A percentile compares a stretch with the other conserved stretches of the same genome.
These are phyloP conservation scores for Ochropacha duplaris DNA, from an alignment of 2,888 invertebrate species.

Conservation along the genomic window DNA sequence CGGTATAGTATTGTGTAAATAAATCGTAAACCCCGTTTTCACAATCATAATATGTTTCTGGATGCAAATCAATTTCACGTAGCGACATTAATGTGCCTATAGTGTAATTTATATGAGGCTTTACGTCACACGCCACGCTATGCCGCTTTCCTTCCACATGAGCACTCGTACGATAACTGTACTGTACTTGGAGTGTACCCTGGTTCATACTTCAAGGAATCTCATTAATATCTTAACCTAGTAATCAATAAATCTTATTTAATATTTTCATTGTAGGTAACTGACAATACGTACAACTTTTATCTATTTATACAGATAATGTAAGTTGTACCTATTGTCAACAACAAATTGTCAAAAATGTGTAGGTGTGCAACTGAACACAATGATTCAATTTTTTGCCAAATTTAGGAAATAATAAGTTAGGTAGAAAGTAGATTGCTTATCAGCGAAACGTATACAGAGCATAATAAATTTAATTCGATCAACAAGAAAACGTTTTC, in stretches of 20 bases:
- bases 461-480: slow-evolving; percentile 46
- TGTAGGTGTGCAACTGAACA: slow-evolving; percentile 9
- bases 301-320: not conserved
- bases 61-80: slow-evolving; percentile 83
- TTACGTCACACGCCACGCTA: slow-evolving; percentile 69
- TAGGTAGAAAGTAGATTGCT: slow-evolving; percentile 25
- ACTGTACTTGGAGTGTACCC: slow-evolving; percentile 36
- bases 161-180: slow-evolving; percentile 61
- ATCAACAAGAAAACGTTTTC: slow-evolving; percentile 38
- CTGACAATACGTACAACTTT: too few species aligned
- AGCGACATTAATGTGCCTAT: slow-evolving; percentile 81
- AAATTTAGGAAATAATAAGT: slow-evolving; percentile 21
- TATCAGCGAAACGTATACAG: slow-evolving; percentile 38
- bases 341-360: not conserved
- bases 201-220: slow-evolving; percentile 53
- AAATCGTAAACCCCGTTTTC: slow-evolving; percentile 83
- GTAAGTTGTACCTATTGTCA: not conserved
- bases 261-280: too few species aligned
- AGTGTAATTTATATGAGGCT: slow-evolving; percentile 81
- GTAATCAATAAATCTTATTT: too few species aligned
- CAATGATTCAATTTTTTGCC: not conserved
- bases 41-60: slow-evolving; percentile 83
- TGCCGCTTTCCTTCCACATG: slow-evolving; percentile 66
- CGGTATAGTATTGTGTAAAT: slow-evolving; percentile 79
- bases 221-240: slow-evolving; percentile 37